Evolutionary conservation across 2,888 invertebrate species (phyloP).

Genomic region (Blera fallax): DNA sequence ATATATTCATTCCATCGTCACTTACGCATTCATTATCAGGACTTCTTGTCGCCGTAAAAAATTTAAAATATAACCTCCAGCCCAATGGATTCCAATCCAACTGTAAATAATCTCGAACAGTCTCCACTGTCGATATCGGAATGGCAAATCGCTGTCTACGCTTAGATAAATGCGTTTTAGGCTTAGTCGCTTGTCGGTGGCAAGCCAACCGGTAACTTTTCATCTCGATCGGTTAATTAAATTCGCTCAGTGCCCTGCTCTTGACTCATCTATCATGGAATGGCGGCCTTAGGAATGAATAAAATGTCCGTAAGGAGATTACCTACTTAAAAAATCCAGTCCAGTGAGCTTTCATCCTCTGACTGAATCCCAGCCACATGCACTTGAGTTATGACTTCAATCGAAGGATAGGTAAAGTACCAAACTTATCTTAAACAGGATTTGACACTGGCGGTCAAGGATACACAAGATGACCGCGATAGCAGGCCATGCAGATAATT

Average conservation of each 20-base stretch:
- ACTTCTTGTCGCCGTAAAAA: neutral
- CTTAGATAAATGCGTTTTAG: constrained; percentile 23
- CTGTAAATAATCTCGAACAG: constrained; percentile 9
- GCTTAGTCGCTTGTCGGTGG: neutral
- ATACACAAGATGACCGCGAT: neutral
- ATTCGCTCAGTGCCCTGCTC: neutral
- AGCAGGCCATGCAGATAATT: constrained; percentile 30
- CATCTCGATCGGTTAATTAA: constrained; percentile 34
- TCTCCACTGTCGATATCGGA: neutral
- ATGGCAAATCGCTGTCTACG: neutral
- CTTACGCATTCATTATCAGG: neutral
- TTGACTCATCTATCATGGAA: constrained; percentile 6
- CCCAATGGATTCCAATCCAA: neutral
- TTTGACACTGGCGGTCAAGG: neutral
- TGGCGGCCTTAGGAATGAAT: neutral
- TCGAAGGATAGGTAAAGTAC: neutral
- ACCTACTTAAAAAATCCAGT: constrained; percentile 4
- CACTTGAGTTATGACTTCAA: neutral
- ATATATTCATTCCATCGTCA: neutral
- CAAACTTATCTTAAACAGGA: constrained; percentile 27
- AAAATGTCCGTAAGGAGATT: constrained; percentile 5
- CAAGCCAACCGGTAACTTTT: neutral
- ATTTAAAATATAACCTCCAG: constrained; percentile 15
- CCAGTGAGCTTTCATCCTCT: neutral
- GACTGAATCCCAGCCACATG: neutral